Conservation (phyloP, 2,888 invertebrate genomes). For the Proisotoma minuta region DNA sequence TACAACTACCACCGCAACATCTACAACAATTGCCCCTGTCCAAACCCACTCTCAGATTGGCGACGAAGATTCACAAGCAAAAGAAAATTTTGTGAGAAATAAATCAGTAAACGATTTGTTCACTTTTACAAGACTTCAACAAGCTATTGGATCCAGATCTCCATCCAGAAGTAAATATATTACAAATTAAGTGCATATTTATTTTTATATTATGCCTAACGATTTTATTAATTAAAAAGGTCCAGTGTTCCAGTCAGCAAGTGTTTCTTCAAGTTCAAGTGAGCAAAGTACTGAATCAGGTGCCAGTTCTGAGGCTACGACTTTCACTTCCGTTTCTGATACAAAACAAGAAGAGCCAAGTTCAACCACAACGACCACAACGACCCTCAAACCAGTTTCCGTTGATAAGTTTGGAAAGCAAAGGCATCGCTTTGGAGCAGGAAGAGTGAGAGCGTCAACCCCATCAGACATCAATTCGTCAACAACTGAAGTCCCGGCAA, state of each 20-base stretch:
- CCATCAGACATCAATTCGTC: not conserved
- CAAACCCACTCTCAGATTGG: not conserved
- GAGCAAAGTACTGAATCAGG: slow-evolving; percentile 29
- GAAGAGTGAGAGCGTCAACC: slow-evolving; percentile 10
- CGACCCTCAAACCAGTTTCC: slow-evolving; percentile 24
- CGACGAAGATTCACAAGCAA: slow-evolving; percentile 29
- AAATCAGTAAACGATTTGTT: slow-evolving; percentile 46
- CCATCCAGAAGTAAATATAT: slow-evolving; percentile 28
- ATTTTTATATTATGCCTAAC: not conserved
- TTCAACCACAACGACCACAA: slow-evolving; percentile 17
- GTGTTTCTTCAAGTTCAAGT: slow-evolving; percentile 1
- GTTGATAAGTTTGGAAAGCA: slow-evolving; percentile 31
- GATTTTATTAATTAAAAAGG: not conserved
- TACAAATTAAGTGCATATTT: not conserved
- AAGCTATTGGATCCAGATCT: slow-evolving; percentile 44
- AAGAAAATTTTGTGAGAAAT: slow-evolving; percentile 41
- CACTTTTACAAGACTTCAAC: slow-evolving; percentile 45
- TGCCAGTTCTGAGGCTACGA: slow-evolving; percentile 27
- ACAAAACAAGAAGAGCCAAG: slow-evolving; percentile 1
- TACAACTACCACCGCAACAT: slow-evolving; percentile 8
- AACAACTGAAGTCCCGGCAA: slow-evolving; percentile 7
- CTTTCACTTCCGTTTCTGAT: not conserved
- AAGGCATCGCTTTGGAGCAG: slow-evolving; percentile 22
- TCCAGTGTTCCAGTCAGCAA: slow-evolving; percentile 4
- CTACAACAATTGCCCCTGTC: slow-evolving; percentile 12